Evolutionary conservation across 2,888 invertebrate species (phyloP), one percentile per base, ranked within the genome.

Genomic region (Andrena hattorfiana): DNA sequence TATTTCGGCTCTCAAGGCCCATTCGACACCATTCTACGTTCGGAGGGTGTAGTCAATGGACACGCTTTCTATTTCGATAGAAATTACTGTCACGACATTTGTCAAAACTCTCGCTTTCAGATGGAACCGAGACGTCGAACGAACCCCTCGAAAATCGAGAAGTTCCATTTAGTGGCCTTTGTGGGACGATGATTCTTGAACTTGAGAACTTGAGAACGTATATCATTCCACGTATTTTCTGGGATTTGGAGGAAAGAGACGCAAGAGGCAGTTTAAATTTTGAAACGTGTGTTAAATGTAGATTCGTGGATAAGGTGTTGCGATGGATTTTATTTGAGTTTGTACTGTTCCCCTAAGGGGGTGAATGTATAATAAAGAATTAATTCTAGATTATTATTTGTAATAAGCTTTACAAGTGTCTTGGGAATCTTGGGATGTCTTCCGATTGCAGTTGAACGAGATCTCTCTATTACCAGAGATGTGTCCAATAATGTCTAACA

Each of bases 171-270:
- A 64, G 60, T 26, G 32, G 51, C 28, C 63, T 68, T 69, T 30
- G 68, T 28, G 71, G 56, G 63, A 64, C 49, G 69, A 72, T 70
- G 73, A 76, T 66, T 76, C 60, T 64, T 26, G 28, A 28, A 4
- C 62, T 59, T 62, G 48, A 56, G 62, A 48, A 54, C 59, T 7
- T 13, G 30, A 51, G 26, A 10, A 42, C 42, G 42, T 42, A 42
- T 42, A 42, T 42, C 13, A 3, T 13, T 49, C 13, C 62, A 13
- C 62, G 35, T 35, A 28, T 66, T 56, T 48, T 48, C 16, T 20
- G 28, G 48, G 66, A 63, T 68, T 48, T 56, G 59, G 64, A 73
- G 80, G 77, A 81, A 75, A 85, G 72, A 54, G 70, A 42, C 75
- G 48, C 42, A 54, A 68, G 28, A 35, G 64, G 49, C 63, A 71